Base-by-base conservation (phyloP, 35 echinoderm and acorn worm species). In the Acanthaster planci region DNA sequence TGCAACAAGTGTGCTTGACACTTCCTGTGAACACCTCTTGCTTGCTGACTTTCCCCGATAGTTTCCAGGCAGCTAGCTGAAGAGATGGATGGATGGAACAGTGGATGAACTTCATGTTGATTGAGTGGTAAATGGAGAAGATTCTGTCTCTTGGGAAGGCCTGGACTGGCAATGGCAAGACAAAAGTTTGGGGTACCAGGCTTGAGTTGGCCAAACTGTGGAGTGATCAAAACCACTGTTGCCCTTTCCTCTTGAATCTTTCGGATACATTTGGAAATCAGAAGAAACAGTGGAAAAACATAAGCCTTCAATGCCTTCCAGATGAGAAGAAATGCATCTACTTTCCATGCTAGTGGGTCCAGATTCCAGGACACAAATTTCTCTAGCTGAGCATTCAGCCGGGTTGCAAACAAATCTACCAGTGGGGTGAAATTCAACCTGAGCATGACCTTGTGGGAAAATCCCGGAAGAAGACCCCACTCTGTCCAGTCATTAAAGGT, bases 281-380 rank as follows among this genome's bases (percentile, higher is more conserved):
- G 82, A 23, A 15, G 38, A 57, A 91, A 86, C n/a, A n/a, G n/a
- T n/a, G n/a, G n/a, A 40, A 90, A 90, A 4, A 81, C 80, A 77
- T 84, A 90, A 31, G 15, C 47, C 26, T 39, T 35, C 37, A 39
- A 8, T 7, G 50, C 53, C 4, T 14, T 10, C 79, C 88, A 84
- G 15, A n/a, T n/a, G n/a, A n/a, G n/a, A n/a, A n/a, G n/a, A n/a
- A n/a, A n/a, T n/a, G 77, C 77, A 39, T 79, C 37, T 32, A 79
- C 77, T 39, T 38, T 79, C 77, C 77, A 38, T 12, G 60, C 84
- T 6, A 38, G 5, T 39, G 82, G 84, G 64, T 86, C 67, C 22
- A 67, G 84, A 51, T 77, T 75, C 67, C 84, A 76, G 18, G 84
- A 76, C 0, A 77, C 84, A 77, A 47, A 86, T 27, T 38, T 77